Evolutionary conservation across 2,113 vertebrate species (phyloP).

Genomic region (Mesitornis unicolor): DNA sequence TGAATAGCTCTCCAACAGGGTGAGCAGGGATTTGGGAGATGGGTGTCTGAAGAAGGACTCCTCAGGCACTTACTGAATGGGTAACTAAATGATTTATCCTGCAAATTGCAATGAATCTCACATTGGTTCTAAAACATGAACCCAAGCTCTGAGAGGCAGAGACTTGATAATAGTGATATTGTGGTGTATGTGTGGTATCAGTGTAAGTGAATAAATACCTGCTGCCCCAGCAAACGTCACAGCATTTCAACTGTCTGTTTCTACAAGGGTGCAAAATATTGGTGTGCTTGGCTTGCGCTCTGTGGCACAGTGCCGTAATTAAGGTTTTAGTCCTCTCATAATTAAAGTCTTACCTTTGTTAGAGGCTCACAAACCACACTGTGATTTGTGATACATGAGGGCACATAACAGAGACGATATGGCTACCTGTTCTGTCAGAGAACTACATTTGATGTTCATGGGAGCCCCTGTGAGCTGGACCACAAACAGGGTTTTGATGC

Average conservation of each 20-base stretch:
- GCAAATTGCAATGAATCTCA: not conserved
- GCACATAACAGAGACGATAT: not conserved
- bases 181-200: not conserved
- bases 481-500: not conserved
- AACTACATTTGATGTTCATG: not conserved
- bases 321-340: not conserved
- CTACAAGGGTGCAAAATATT: not conserved
- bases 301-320: not conserved
- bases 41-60: not conserved
- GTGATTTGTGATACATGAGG: not conserved
- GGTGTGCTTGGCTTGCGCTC: not conserved
- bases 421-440: not conserved
- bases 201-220: not conserved
- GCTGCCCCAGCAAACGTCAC: not conserved
- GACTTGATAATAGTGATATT: not conserved
- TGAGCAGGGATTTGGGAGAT: not conserved
- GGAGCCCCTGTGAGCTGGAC: not conserved
- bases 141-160: not conserved
- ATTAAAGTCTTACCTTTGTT: not conserved
- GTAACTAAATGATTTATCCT: not conserved
- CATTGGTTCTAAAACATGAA: not conserved
- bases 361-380: accelerated
- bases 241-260: not conserved
- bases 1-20: not conserved
- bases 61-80: not conserved